These are phyloP conservation scores for Yasuhikotakia modesta DNA, from an alignment of 2,797 vertebrate species.

Conservation along the genomic window DNA sequence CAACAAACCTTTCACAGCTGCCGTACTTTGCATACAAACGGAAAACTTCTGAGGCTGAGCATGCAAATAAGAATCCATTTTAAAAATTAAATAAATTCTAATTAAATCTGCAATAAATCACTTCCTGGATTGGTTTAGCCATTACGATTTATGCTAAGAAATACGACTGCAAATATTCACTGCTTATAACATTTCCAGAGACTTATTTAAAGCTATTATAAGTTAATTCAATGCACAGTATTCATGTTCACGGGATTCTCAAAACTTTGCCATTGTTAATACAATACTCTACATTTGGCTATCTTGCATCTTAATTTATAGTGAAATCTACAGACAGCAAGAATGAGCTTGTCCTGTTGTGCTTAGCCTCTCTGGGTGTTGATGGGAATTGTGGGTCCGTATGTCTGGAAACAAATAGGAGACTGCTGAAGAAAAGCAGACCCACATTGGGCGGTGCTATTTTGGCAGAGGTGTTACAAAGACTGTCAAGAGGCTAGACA, in stretches of 20 bases:
- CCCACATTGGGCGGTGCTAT: no score
- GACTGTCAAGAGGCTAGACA: background rate
- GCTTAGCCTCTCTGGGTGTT: background rate
- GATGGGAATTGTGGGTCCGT: background rate
- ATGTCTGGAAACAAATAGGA: background rate
- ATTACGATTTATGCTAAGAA: background rate
- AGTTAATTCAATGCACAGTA: no score
- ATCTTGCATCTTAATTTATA: no score
- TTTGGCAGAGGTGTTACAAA: conserved; percentile 5
- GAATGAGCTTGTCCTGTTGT: background rate
- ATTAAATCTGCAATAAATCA: background rate
- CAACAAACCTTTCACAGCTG: conserved; percentile 12
- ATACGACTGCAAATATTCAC: background rate
- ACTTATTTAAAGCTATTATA: no score
- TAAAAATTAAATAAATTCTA: background rate
- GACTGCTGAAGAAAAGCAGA: conserved; percentile 21
- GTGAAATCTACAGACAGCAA: background rate
- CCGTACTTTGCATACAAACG: conserved; percentile 9
- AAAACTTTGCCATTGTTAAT: background rate
- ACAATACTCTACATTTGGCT: no score
- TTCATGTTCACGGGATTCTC: no score
- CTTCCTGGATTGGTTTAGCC: background rate
- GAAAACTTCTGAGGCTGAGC: background rate
- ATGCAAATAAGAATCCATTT: conserved; percentile 7
- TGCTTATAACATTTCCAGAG: background rate